Evolutionary conservation across 2,797 vertebrate genomes (phyloP).

Genomic region (Aldrovandia affinis): DNA sequence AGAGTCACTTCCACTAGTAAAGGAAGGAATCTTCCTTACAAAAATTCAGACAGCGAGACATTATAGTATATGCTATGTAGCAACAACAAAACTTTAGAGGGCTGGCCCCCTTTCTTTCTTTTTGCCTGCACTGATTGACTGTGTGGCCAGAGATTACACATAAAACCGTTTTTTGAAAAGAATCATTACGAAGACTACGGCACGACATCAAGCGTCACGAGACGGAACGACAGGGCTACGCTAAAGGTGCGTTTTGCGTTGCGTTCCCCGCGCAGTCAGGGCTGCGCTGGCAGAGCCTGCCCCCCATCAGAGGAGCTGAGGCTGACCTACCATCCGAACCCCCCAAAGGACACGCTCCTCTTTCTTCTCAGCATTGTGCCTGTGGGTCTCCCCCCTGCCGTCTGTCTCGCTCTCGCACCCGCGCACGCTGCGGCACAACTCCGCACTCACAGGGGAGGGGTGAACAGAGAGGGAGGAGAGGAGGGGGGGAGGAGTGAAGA

Average conservation of each 20-base stretch:
- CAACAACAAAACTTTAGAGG: background rate
- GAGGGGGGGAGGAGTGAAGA: constrained; percentile 12
- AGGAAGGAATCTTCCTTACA: background rate
- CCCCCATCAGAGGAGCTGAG: constrained; percentile 34
- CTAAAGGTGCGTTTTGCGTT: too few species aligned
- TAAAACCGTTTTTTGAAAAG: too few species aligned
- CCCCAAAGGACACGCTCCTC: constrained; percentile 93
- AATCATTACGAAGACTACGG: background rate
- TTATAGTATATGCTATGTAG: background rate
- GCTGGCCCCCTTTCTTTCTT: background rate
- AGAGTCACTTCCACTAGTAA: background rate
- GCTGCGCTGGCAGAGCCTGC: background rate
- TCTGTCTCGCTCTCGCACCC: constrained; percentile 12
- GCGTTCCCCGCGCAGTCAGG: background rate
- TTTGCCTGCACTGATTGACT: background rate
- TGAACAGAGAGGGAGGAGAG: constrained; percentile 27
- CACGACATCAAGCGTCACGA: background rate
- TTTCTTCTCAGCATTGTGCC: constrained; percentile 86
- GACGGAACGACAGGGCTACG: background rate
- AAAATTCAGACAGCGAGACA: background rate
- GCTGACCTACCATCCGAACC: constrained; percentile 89
- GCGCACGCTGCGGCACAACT: constrained; percentile 22
- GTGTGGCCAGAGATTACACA: background rate
- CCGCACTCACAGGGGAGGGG: constrained; percentile 29
- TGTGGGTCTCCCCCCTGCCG: constrained; percentile 46